Evolutionary conservation across 2,797 vertebrate genomes (phyloP), one percentile per base, ranked within the genome.

Genomic region (Chaetodon trifasciatus): DNA sequence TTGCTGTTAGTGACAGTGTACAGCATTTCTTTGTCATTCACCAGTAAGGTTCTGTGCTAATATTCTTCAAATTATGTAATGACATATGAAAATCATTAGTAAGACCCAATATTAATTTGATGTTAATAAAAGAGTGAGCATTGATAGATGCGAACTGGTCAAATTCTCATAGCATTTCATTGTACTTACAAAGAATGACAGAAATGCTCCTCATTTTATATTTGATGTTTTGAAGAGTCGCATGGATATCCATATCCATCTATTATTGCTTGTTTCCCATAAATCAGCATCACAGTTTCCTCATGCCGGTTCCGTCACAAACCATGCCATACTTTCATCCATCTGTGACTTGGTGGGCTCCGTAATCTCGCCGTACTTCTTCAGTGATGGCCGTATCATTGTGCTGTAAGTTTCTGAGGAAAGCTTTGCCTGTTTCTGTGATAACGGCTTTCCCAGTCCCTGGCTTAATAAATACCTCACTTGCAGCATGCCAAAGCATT

Each of bases 351-450:
- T 92, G 94, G 89, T 95, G 94, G 92, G 92, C 70, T 44, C 83
- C 90, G 89, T 94, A 91, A 83, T 88, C 86, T 75, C 83, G 83
- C 88, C 90, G 91, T 91, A 91, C 89, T 86, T 90, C 93, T 93
- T 91, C 92, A 85, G 82, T 79, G 89, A 92, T 94, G 93, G 91
- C 94, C 75, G 83, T 90, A 66, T 92, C 90, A 88, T 93, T 94
- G 89, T 92, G 90, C 92, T 93, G 91, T 95, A 93, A 95, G 93
- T 94, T 92, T 89, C 83, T 35, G 19, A 91, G 83, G 83, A 92
- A 74, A 92, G 94, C 94, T 94, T 95, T 94, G 94, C 93, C 82
- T 94, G 91, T 94, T 91, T 90, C 82, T 88, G 87, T 91, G 78
- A 79, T 58, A 87, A 73, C 56, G 19, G 88, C 88, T 92, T 90